Percentiles rank a stretch among this genome's conserved stretches.
These are phyloP conservation scores for Lepas anatifera DNA, from an alignment of 2,888 invertebrate species.

Conservation along the genomic window DNA sequence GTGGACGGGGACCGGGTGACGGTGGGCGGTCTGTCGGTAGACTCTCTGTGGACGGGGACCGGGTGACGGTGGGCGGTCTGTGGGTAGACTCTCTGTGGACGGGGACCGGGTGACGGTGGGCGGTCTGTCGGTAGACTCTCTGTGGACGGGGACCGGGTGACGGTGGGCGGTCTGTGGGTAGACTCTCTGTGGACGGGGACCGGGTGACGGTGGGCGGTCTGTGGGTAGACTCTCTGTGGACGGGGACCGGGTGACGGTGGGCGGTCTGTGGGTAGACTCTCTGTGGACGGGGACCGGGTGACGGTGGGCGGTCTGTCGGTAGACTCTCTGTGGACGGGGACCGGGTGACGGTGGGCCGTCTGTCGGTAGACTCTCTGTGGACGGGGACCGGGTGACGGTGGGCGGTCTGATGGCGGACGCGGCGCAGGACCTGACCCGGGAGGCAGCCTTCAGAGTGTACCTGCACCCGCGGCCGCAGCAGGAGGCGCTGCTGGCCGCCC, in stretches of 20 bases:
- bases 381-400: slow-evolving; percentile 60
- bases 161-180: slow-evolving; percentile 26
- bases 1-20: background rate
- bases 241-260: too few species aligned
- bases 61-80: slow-evolving; percentile 30
- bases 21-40: slow-evolving; percentile 29
- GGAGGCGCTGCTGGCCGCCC: slow-evolving; percentile 54
- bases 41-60: slow-evolving; percentile 27
- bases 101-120: too few species aligned
- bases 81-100: too few species aligned
- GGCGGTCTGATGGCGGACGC: slow-evolving; percentile 54
- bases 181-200: slow-evolving; percentile 29
- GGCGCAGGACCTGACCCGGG: slow-evolving; percentile 59
- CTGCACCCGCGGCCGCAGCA: slow-evolving; percentile 64
- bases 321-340: slow-evolving; percentile 32
- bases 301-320: slow-evolving; percentile 14
- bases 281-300: background rate
- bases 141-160: background rate
- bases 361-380: slow-evolving; percentile 43
- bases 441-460: slow-evolving; percentile 77
- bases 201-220: slow-evolving; percentile 30
- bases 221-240: too few species aligned
- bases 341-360: slow-evolving; percentile 30
- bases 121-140: background rate
- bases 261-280: background rate